Evolutionary conservation across 2,888 invertebrate genomes (phyloP).

Genomic region (Eupithecia pulchellata): DNA sequence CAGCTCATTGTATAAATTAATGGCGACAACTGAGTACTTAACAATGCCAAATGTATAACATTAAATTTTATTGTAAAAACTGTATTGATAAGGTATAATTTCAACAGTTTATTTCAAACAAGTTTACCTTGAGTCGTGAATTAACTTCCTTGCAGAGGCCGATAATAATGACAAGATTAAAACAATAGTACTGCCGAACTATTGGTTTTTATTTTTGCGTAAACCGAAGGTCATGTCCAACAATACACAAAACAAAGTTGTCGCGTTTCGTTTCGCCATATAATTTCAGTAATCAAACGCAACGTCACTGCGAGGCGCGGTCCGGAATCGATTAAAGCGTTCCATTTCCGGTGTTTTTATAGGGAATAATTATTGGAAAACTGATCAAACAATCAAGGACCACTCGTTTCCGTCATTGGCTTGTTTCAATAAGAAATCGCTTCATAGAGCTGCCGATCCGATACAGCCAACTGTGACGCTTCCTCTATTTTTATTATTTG

Average conservation of each 20-base stretch:
- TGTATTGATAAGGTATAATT: constrained; percentile 43
- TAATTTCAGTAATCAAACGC: constrained; percentile 82
- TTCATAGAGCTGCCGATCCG: constrained; percentile 74
- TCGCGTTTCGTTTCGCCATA: constrained; percentile 80
- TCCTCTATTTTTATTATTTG: constrained; percentile 82
- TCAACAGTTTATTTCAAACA: constrained; percentile 50
- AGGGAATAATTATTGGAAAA: constrained; percentile 80
- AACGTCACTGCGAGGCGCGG: constrained; percentile 78
- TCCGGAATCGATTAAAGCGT: constrained; percentile 82
- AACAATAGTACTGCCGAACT: constrained; percentile 72
- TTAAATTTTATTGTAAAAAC: constrained; percentile 32
- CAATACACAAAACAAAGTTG: constrained; percentile 81
- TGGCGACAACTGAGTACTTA: constrained; percentile 22
- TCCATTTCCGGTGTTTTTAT: constrained; percentile 82
- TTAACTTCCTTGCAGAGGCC: constrained; percentile 75
- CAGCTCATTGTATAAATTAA: constrained; percentile 13
- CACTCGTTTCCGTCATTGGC: constrained; percentile 71
- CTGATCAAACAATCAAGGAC: constrained; percentile 79
- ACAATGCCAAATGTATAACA: constrained; percentile 28
- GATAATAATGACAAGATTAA: constrained; percentile 81
- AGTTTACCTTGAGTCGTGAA: constrained; percentile 77
- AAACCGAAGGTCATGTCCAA: constrained; percentile 74
- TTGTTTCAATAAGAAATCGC: constrained; percentile 70
- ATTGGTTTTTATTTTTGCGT: constrained; percentile 81
- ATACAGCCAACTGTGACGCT: constrained; percentile 83